Conservation (phyloP, 2,113 vertebrate species). For the Elanus axillaris region DNA sequence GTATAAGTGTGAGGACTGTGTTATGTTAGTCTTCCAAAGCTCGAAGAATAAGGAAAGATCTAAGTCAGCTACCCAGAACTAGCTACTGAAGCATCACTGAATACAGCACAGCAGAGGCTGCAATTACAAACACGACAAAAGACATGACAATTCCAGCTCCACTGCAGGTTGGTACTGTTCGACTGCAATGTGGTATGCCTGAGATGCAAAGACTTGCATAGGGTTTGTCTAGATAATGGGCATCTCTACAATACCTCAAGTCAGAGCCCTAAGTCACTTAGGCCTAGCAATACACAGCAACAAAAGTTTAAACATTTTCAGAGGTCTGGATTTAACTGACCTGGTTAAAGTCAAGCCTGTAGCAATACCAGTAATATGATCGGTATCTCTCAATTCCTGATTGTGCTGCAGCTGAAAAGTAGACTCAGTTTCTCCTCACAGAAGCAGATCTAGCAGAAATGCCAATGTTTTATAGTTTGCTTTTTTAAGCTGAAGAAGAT, state of each 20-base stretch:
- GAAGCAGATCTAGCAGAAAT: background rate
- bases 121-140: background rate
- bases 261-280: background rate
- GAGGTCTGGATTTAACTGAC: background rate
- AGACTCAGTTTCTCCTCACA: background rate
- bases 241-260: background rate
- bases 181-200: background rate
- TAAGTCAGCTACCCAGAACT: background rate
- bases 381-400: background rate
- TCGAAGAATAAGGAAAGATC: background rate
- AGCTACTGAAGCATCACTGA: background rate
- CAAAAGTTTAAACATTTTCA: background rate
- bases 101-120: background rate
- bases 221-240: background rate
- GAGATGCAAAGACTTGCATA: background rate
- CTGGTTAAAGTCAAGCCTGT: background rate
- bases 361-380: background rate
- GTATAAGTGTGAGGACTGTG: background rate
- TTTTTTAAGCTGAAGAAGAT: background rate
- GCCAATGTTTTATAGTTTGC: fast-evolving
- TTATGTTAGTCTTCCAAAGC: background rate
- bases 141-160: background rate
- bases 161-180: background rate
- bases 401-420: fast-evolving
- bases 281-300: background rate